Base-by-base conservation (phyloP, 2,113 vertebrate species). In the Ictalurus furcatus region DNA sequence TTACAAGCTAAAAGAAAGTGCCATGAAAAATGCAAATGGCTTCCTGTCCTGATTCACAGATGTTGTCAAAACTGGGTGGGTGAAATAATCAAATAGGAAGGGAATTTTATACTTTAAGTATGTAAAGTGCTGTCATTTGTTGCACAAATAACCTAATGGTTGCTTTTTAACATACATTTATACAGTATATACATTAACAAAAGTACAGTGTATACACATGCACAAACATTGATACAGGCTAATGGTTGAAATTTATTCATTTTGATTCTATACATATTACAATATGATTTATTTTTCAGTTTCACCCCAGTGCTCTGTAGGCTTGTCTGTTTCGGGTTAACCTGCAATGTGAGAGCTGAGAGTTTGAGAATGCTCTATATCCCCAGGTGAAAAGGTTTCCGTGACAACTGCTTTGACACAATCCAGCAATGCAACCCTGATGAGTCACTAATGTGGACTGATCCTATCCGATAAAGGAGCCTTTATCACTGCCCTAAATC, bases 391-490 rank as follows among this genome's bases (percentile, higher is more conserved):
- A 30, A 28, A 79, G 44, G 16, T 85, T 71, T 44, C 54, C 28
- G 52, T 16, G 23, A 85, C 61, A 37, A 54, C 48, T 14, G 44
- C 28, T 54, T 69, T 74, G 14, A 79, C 82, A 58, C 48, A 88
- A 67, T n/a, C 90, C 12, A 88, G 67, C 69, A 88, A 52, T 82
- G 92, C 80, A 6, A 54, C 69, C 85, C 87, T 65, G 56, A 58
- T 58, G 56, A 58, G 56, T 58, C 56, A 58, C 56, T 58, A 58
- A 58, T 19, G 4, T 58, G 56, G 16, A 48, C 30, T 37, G 34
- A 17, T 76, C 54, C 74, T 78, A 67, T 44, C 12, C 44, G 90
- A 48, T 82, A 12, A 76, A 85, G 40, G 61, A n/a, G 34, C 13
- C 88, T 89, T 88, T 65, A 76, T 84, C 74, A 54, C 34, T 44